Conservation (phyloP, 2,888 invertebrate genomes). For the Thera obeliscata region DNA sequence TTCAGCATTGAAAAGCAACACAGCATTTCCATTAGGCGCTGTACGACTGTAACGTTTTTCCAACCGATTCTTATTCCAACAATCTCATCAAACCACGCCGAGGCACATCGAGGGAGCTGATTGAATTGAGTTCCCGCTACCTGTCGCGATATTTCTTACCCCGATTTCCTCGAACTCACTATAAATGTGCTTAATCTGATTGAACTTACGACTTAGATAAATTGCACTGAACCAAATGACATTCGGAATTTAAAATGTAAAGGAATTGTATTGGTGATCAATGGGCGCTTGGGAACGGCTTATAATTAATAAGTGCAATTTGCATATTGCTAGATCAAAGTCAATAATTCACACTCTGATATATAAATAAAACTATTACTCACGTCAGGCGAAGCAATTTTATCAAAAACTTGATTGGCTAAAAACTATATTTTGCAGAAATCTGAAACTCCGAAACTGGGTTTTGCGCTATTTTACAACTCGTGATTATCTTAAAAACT, state of each 20-base stretch:
- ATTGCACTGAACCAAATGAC: constrained; percentile 55
- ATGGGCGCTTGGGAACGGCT: constrained; percentile 37
- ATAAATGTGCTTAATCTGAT: constrained; percentile 83
- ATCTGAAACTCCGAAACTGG: no score
- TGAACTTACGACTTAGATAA: constrained; percentile 77
- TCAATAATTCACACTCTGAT: no score
- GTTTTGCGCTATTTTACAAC: no score
- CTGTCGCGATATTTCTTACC: constrained; percentile 78
- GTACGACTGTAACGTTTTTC: constrained; percentile 33
- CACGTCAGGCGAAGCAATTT: no score
- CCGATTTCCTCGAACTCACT: constrained; percentile 76
- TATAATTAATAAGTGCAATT: constrained; percentile 30
- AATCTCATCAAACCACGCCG: constrained; percentile 81
- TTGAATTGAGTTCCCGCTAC: constrained; percentile 80
- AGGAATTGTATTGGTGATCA: constrained; percentile 42
- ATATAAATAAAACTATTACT: no score
- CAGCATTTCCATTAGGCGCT: constrained; percentile 42
- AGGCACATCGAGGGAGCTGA: constrained; percentile 74
- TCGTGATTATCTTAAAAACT: no score
- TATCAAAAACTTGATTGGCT: no score
- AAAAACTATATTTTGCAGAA: no score
- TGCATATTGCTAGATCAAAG: not conserved
- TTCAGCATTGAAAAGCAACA: constrained; percentile 33
- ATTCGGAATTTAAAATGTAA: constrained; percentile 46
- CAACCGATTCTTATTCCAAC: constrained; percentile 75